Base-by-base conservation (phyloP, 2,888 invertebrate species). In the Norana najaformis region DNA sequence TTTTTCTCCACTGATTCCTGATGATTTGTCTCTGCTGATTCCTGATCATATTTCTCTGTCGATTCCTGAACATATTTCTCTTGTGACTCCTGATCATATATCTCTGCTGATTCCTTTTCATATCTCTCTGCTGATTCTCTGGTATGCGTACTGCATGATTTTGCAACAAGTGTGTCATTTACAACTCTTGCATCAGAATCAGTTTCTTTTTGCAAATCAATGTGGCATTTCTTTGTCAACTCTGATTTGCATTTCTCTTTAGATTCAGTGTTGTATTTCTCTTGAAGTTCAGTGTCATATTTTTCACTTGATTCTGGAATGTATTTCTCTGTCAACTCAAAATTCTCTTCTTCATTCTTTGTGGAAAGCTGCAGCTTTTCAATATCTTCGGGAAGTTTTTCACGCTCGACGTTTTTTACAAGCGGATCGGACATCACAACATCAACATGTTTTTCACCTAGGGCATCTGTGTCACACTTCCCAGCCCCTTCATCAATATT, bases 271-370 rank as follows among this genome's bases (percentile, higher is more conserved):
- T 85, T 35, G 16, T 85, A 37, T 85, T 85, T 85, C 16, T 85
- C 85, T n/a, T 85, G 35, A 4, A 37, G 6, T 23, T 85, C 85
- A 35, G 23, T 36, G 85, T 85, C 85, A 85, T 85, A 37, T 23
- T 85, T 85, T n/a, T 85, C 85, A 69, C 69, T 69, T n/a, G 69
- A 69, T 69, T 69, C n/a, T 23, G 47, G 47, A 47, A 47, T 47
- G 69, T 69, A 69, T 69, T n/a, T 69, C 30, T 69, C 69, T 69
- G 69, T n/a, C 47, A 47, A 6, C 30, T 69, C 69, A 69, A 1
- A 8, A 16, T 69, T n/a, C 11, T 69, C 69, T 69, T 69, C 69
- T n/a, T 69, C n/a, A n/a, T 69, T n/a, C 69, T 69, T 69, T 69
- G 69, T 11, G 69, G 69, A 69, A 3, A 69, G 30, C 69, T 69